Evolutionary conservation across 2,888 invertebrate species (phyloP).

Genomic region (Agrochola circellaris): DNA sequence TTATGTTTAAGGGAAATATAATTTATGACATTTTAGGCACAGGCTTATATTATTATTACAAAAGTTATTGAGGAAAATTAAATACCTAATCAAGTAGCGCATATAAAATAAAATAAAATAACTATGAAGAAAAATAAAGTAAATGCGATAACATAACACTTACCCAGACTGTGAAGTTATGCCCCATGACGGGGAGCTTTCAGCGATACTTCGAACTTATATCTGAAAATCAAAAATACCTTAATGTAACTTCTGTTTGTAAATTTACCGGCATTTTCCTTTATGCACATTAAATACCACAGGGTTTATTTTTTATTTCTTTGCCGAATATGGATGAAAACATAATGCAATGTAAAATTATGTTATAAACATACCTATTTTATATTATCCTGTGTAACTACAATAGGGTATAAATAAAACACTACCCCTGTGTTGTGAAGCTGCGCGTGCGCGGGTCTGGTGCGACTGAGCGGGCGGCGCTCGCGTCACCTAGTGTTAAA

Average conservation of each 20-base stretch:
- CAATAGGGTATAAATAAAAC: conserved; percentile 58
- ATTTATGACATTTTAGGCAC: neutral
- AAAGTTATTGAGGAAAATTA: neutral
- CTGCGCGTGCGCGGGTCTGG: conserved; percentile 80
- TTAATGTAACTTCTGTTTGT: neutral
- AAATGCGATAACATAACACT: conserved; percentile 67
- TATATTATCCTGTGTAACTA: conserved; percentile 49
- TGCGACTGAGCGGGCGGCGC: conserved; percentile 86
- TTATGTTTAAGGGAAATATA: neutral
- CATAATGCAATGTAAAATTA: neutral
- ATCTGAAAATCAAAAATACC: conserved; percentile 70
- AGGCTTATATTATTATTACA: neutral
- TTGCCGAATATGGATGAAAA: neutral
- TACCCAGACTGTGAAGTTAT: conserved; percentile 79
- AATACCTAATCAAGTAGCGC: neutral
- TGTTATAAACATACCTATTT: conserved; percentile 61
- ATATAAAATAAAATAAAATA: neutral
- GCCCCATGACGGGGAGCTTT: conserved; percentile 86
- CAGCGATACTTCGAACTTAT: conserved; percentile 65
- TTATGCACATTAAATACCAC: conserved; percentile 2
- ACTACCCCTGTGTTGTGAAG: conserved; percentile 69
- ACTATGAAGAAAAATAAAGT: conserved; percentile 3
- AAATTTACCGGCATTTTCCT: neutral
- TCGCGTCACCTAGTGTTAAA: conserved; percentile 86
- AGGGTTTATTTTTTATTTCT: conserved; percentile 1